Evolutionary conservation across 1,140 invertebrate species (phyloP), one percentile per base, ranked within the genome.

Genomic region (Eumeta japonica): DNA sequence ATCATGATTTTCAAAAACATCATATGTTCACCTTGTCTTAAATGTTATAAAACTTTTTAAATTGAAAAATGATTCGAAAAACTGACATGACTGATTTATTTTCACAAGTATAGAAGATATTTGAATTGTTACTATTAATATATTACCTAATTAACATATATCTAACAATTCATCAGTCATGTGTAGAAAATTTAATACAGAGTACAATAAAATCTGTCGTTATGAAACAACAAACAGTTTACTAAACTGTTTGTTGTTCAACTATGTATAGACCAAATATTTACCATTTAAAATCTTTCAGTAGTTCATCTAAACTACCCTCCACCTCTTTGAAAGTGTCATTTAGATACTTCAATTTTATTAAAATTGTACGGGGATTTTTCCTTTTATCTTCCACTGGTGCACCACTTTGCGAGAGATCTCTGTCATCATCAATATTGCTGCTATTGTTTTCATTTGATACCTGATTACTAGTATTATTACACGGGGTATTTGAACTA

Each of bases 261-360:
- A 24, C 20, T n/a, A 24, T 7, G n/a, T 24, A 24, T n/a, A 24
- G n/a, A 24, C 5, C 20, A 7, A n/a, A 24, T 24, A 55, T 53
- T 50, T 72, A 92, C 90, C 85, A 86, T 83, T 92, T 92, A 72
- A 95, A 95, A 66, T 90, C 86, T 35, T 85, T 88, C 42, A 95
- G 71, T 38, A 81, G 78, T 61, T 92, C 89, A 43, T 85, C 79
- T 16, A 86, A 78, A 41, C 79, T 83, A 2, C 86, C 89, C 52
- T 85, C 83, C 0, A 94, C 90, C 37, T 88, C 61, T 67, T 86
- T 87, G 44, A 89, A 80, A 29, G 90, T 88, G 54, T 94, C 91
- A 62, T 94, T 91, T 20, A 94, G 79, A 58, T 89, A 94, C 63
- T 91, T 93, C 2, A 94, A 67, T 51, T 87, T 84, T 41, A 94